Conservation (phyloP, 1,140 invertebrate genomes). For the Contarinia nasturtii region DNA sequence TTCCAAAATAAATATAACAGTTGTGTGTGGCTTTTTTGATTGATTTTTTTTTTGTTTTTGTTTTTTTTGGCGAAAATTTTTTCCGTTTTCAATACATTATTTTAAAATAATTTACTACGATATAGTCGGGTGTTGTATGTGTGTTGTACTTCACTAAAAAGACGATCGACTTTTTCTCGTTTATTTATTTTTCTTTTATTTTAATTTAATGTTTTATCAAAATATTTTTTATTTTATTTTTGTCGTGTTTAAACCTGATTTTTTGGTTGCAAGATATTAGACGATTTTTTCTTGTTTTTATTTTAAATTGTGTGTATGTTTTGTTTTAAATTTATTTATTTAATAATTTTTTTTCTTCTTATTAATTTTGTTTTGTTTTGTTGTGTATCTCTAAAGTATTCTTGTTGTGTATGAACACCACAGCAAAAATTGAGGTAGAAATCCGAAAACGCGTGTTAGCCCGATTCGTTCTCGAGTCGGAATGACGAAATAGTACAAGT, state of each 20-base stretch:
- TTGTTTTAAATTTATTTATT: neutral
- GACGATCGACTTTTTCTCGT: neutral
- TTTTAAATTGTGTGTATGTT: no score
- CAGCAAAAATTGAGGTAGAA: conserved; percentile 1
- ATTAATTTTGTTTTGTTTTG: neutral
- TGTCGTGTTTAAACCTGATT: no score
- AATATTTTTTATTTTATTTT: no score
- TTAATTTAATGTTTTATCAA: no score
- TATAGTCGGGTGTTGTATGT: neutral
- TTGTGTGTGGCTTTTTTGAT: no score
- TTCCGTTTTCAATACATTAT: neutral
- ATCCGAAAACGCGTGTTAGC: conserved; percentile 4
- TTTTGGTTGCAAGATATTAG: no score
- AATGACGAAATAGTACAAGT: conserved; percentile 5
- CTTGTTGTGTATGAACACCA: neutral
- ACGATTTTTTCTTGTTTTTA: no score
- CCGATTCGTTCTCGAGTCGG: conserved; percentile 5
- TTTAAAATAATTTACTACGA: neutral
- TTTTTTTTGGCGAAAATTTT: no score
- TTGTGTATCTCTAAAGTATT: neutral
- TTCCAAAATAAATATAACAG: no score
- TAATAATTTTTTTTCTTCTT: neutral
- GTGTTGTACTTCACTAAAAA: neutral
- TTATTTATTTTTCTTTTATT: no score
- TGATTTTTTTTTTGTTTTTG: no score